phyloP scores from a whole-genome alignment of 2,797 vertebrate genomes.

The Saxicola maurus region DNA sequence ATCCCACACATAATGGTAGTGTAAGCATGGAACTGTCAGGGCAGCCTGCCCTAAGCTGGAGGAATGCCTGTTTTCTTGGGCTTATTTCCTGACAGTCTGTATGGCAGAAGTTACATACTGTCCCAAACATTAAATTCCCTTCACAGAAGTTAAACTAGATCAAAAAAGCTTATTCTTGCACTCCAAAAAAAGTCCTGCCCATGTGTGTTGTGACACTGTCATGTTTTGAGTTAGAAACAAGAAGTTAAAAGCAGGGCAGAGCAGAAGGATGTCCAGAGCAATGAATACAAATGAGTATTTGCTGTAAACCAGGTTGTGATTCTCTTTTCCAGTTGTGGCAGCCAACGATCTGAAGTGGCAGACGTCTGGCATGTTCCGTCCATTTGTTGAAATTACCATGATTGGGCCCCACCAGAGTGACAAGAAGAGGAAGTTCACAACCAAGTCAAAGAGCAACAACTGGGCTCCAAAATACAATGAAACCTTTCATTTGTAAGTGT shows the following conservation, averaged over 20 bases:
- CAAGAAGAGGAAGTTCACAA: slow-evolving; percentile 95
- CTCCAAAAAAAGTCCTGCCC: too few relatives aligned
- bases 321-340: slow-evolving; percentile 81
- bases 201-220: rapidly evolving
- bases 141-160: not conserved
- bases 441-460: slow-evolving; percentile 98
- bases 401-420: slow-evolving; percentile 94
- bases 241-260: not conserved
- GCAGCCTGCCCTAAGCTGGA: not conserved
- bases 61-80: not conserved
- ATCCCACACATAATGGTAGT: not conserved
- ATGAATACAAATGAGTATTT: not conserved
- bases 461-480: slow-evolving; percentile 98
- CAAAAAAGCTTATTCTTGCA: not conserved
- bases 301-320: not conserved
- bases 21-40: not conserved
- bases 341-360: slow-evolving; percentile 97
- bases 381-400: slow-evolving; percentile 92
- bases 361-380: slow-evolving; percentile 94
- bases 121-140: not conserved
- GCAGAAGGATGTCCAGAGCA: not conserved
- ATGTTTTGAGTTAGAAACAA: not conserved
- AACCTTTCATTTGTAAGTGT: slow-evolving; percentile 94
- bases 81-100: not conserved
- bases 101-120: not conserved